phyloP scores from a whole-genome alignment of 2,797 vertebrate genomes.

The Apogon hyalosoma region DNA sequence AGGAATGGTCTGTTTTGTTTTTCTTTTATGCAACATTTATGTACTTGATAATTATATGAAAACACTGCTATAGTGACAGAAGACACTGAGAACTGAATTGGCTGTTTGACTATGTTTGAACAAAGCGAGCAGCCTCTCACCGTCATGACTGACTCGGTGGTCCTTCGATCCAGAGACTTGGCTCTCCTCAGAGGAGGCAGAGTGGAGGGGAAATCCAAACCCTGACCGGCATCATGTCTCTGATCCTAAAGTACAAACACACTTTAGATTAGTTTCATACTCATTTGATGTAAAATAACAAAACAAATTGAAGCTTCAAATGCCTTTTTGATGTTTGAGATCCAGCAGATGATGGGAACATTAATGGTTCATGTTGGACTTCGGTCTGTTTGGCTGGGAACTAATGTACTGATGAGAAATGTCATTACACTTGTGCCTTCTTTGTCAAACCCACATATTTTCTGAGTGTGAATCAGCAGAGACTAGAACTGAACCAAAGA shows the following conservation, averaged over 20 bases:
- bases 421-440: constrained; percentile 31
- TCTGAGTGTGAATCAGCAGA: constrained; percentile 20
- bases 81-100: background rate
- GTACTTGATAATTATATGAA: too few relatives aligned
- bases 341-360: background rate
- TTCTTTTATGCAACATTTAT: too few relatives aligned
- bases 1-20: too few relatives aligned
- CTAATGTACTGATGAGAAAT: constrained; percentile 36
- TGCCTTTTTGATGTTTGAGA: background rate
- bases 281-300: background rate
- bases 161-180: constrained; percentile 88
- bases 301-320: background rate
- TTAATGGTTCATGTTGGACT: background rate
- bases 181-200: constrained; percentile 86
- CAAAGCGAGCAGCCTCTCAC: constrained; percentile 68
- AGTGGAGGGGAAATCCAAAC: constrained; percentile 80
- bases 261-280: background rate
- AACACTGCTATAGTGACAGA: background rate
- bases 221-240: constrained; percentile 64
- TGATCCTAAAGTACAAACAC: constrained; percentile 73
- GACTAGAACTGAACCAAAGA: constrained; percentile 35
- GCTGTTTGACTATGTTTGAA: background rate
- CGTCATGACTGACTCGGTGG: constrained; percentile 89
- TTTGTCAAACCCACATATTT: constrained; percentile 36
- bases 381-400: background rate